Base-by-base conservation (phyloP, 2,113 vertebrate species). In the Clinocottus analis region DNA sequence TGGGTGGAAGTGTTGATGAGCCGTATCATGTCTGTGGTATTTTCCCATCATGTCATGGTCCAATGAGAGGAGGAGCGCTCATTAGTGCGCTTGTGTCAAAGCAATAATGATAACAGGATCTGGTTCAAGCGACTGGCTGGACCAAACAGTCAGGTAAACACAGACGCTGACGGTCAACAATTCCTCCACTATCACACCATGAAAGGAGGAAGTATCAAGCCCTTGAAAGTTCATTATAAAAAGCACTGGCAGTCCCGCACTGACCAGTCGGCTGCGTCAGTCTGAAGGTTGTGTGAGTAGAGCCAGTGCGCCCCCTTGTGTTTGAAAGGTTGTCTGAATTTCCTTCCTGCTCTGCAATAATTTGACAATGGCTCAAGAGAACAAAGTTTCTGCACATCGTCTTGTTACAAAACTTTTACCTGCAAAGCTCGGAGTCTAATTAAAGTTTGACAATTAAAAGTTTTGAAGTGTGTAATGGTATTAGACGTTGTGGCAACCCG, bases 1-100 rank as follows among this genome's bases (percentile, higher is more conserved):
- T 43, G 76, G 74, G 41, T 63, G 59, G 71, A 70, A 16, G 49
- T 62, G 51, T 14, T 68, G 67, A 65, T 67, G 64, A 14, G 71
- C 47, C 29, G 17, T 60, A 66, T 83, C 77, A 85, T 9, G 70
- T 17, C 58, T 60, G 27, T 63, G 83, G 49, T 82, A 82, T 86
- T 91, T 87, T 83, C 78, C 72, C 23, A 67, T 79, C 49, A 21
- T 82, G 79, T 87, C 86, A 91, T 64, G n/a, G 41, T 81, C 62
- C 63, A 82, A 66, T 86, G 76, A 86, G 61, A 84, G 86, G 56
- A 82, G 58, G 78, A 55, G 45, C 2, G 23, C 69, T 86, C 82
- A 86, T 88, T 87, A 84, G 83, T 72, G 66, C 13, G 23, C 47
- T 77, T 39, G 64, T 85, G 88, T 71, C 61, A 88, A 83, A 47